Evolutionary conservation across 2,113 vertebrate species (phyloP).

Genomic region (Antigone vipio): DNA sequence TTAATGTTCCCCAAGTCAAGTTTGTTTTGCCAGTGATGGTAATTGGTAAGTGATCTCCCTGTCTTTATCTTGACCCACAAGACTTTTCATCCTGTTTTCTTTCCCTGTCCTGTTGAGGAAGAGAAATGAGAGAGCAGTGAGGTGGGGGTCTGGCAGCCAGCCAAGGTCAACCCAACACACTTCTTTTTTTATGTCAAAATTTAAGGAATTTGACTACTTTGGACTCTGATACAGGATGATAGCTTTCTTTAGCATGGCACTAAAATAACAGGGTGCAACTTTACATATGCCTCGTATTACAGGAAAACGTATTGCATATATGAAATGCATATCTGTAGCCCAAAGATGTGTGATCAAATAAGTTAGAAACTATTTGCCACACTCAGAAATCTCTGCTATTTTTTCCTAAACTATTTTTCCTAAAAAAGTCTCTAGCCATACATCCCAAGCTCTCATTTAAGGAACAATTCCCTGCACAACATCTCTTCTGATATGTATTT

Average conservation of each 20-base stretch:
- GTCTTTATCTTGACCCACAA: no score
- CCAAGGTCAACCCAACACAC: background rate
- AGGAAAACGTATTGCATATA: background rate
- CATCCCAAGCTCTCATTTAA: background rate
- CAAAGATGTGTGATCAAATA: background rate
- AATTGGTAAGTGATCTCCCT: no score
- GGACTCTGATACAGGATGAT: background rate
- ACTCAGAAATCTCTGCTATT: background rate
- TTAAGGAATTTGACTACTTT: background rate
- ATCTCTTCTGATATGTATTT: background rate
- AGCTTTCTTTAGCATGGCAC: background rate
- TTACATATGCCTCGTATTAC: background rate
- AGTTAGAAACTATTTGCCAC: background rate
- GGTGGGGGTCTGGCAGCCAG: background rate
- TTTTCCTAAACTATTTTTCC: background rate
- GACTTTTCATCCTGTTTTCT: background rate
- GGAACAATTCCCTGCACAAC: background rate
- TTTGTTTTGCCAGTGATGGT: background rate
- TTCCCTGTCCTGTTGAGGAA: rapidly evolving
- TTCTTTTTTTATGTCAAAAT: background rate
- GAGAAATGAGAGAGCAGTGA: background rate
- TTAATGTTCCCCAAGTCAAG: background rate
- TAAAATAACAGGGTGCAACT: background rate
- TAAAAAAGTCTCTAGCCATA: background rate
- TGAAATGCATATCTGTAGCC: background rate